Conservation (phyloP, 2,797 vertebrate species). For the Borostomias antarcticus region DNA sequence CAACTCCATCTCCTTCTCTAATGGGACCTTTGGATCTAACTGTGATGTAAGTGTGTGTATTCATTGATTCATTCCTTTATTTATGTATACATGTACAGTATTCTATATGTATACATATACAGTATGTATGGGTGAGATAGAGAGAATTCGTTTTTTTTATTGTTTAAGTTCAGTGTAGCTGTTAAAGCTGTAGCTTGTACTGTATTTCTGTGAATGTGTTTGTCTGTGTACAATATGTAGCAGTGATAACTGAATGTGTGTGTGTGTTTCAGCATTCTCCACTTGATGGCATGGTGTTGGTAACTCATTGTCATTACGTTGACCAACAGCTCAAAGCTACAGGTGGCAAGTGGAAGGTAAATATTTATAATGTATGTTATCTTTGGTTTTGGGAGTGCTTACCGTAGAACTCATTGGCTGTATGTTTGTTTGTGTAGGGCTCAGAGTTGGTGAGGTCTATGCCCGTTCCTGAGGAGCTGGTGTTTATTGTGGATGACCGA, state of each 20-base stretch:
- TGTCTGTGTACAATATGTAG: not conserved
- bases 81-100: slow-evolving; percentile 7
- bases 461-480: slow-evolving; percentile 84
- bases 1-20: slow-evolving; percentile 81
- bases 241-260: not conserved
- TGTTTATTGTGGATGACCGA: slow-evolving; percentile 87
- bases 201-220: slow-evolving; percentile 82
- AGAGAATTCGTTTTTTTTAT: not conserved
- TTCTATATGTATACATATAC: no score
- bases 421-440: slow-evolving; percentile 71
- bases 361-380: not conserved
- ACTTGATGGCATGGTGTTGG: slow-evolving; percentile 89
- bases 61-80: not conserved
- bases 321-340: slow-evolving; percentile 83
- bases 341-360: slow-evolving; percentile 93
- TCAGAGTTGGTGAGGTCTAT: slow-evolving; percentile 78
- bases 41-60: slow-evolving; percentile 86
- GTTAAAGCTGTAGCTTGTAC: no score
- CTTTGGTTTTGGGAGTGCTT: not conserved
- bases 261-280: slow-evolving; percentile 86
- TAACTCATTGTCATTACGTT: slow-evolving; percentile 77
- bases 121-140: not conserved
- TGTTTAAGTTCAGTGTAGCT: slow-evolving; percentile 77
- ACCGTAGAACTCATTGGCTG: not conserved
- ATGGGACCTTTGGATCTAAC: slow-evolving; percentile 83